phyloP scores from a whole-genome alignment of 35 echinoderm and acorn worm genomes.

The Ptychodera flava region DNA sequence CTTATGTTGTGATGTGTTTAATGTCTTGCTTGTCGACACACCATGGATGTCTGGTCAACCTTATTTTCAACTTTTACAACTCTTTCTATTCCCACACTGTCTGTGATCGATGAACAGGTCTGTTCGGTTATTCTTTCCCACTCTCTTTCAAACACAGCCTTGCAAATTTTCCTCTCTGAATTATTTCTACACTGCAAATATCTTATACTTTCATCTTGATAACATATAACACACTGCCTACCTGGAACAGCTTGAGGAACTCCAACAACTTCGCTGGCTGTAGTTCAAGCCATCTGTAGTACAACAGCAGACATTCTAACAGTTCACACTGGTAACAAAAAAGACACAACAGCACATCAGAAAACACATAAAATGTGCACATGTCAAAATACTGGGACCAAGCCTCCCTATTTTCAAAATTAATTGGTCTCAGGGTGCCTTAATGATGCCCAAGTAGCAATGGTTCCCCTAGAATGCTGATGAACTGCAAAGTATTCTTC shows the following conservation, averaged over 20 bases:
- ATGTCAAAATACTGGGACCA: neutral
- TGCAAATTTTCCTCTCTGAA: too few species aligned
- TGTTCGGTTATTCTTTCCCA: neutral
- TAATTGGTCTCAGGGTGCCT: neutral
- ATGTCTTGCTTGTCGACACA: too few species aligned
- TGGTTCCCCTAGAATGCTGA: neutral
- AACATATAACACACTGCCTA: too few species aligned
- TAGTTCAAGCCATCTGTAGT: conserved; percentile 47
- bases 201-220: too few species aligned
- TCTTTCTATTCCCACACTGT: neutral
- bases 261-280: conserved; percentile 43
- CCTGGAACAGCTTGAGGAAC: conserved; percentile 77
- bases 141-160: too few species aligned
- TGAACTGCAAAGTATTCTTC: neutral
- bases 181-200: too few species aligned
- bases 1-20: neutral
- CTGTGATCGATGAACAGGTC: neutral
- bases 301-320: conserved; percentile 72
- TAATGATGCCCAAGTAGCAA: too few species aligned
- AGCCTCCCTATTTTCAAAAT: neutral
- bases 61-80: too few species aligned
- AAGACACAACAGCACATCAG: neutral
- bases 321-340: conserved; percentile 64
- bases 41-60: too few species aligned
- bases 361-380: neutral